These are phyloP conservation scores for Acanthosepion pharaonis DNA, from an alignment of 2,888 invertebrate genomes.

Conservation along the genomic window DNA sequence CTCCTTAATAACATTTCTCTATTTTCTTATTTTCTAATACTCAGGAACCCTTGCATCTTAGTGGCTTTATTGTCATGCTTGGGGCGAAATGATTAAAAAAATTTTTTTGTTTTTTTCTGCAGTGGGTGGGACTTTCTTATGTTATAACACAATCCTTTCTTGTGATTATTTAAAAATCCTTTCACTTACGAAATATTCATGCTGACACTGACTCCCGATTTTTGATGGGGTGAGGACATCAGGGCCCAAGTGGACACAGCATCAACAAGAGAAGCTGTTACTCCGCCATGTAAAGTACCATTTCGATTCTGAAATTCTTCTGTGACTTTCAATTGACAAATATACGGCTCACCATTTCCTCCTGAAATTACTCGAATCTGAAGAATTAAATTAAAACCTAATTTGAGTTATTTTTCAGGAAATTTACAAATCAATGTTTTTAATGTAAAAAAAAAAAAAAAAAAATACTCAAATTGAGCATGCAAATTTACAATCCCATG, in stretches of 20 bases:
- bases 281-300: conserved; percentile 89
- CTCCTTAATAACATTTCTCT: too few relatives aligned
- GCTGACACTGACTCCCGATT: conserved; percentile 88
- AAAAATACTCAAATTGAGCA: too few relatives aligned
- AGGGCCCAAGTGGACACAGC: conserved; percentile 86
- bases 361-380: conserved; percentile 57
- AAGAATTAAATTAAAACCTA: not conserved
- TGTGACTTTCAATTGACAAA: conserved; percentile 84
- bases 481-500: too few relatives aligned
- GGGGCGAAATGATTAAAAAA: too few relatives aligned
- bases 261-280: conserved; percentile 86
- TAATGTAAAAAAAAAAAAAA: too few relatives aligned
- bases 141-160: not conserved
- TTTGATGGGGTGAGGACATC: conserved; percentile 79
- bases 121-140: too few relatives aligned
- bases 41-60: too few relatives aligned
- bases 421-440: too few relatives aligned
- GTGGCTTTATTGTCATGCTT: too few relatives aligned
- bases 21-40: too few relatives aligned
- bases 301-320: conserved; percentile 84
- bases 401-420: too few relatives aligned
- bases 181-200: conserved; percentile 84
- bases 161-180: not conserved
- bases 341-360: conserved; percentile 81
- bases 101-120: too few relatives aligned